Evolutionary conservation across 2,888 invertebrate genomes (phyloP).

Genomic region (Mythimna lalbum): DNA sequence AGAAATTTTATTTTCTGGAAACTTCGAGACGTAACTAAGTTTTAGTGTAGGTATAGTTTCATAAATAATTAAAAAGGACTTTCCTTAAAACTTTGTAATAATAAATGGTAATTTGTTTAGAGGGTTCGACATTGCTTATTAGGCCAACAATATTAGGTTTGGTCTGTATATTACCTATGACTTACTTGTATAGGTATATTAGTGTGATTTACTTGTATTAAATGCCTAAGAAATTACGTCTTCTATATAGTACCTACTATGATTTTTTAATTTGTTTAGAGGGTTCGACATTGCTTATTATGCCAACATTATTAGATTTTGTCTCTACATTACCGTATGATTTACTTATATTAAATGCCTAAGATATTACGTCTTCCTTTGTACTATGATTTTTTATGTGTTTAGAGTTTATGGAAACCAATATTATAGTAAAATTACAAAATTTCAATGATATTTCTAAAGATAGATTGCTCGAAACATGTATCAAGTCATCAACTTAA

Average conservation of each 20-base stretch:
- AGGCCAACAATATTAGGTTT: too few species aligned
- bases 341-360: not conserved
- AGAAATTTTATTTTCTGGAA: constrained; percentile 19
- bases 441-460: too few species aligned
- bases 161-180: not conserved
- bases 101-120: not conserved
- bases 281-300: not conserved
- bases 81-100: not conserved
- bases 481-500: too few species aligned
- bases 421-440: not conserved
- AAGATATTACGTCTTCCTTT: not conserved
- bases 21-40: not conserved
- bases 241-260: too few species aligned
- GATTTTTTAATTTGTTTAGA: not conserved
- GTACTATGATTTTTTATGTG: not conserved
- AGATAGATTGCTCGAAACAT: too few species aligned
- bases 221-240: too few species aligned
- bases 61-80: constrained; percentile 8
- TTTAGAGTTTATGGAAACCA: not conserved
- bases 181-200: not conserved
- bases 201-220: not conserved
- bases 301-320: too few species aligned
- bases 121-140: not conserved
- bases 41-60: not conserved
- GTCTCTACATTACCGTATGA: not conserved